These are phyloP conservation scores for Acomys russatus DNA, from an alignment of 2,797 vertebrate species.

Conservation along the genomic window DNA sequence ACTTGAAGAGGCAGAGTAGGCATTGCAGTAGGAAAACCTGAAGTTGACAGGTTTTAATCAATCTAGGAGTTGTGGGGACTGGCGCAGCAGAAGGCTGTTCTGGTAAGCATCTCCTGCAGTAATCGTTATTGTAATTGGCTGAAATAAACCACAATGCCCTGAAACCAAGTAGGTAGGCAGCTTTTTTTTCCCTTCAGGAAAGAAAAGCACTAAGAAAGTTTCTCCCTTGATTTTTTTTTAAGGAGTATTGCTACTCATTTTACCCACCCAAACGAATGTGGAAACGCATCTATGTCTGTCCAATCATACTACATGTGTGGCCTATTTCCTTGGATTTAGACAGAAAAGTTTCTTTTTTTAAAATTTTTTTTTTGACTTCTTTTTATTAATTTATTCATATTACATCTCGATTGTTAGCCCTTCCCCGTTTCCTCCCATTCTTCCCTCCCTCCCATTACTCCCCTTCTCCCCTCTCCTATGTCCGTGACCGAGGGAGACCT, in stretches of 20 bases:
- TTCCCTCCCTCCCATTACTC: too few species aligned
- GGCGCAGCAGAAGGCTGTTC: slow-evolving; percentile 62
- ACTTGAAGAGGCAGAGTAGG: slow-evolving; percentile 15
- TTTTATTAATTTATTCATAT: too few species aligned
- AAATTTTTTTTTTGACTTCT: too few species aligned
- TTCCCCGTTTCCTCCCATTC: too few species aligned
- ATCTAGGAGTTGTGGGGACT: slow-evolving; percentile 52
- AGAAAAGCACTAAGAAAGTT: slow-evolving; percentile 61
- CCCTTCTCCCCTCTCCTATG: too few species aligned
- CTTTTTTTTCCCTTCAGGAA: slow-evolving; percentile 69
- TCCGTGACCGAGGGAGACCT: too few species aligned
- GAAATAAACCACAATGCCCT: slow-evolving; percentile 83
- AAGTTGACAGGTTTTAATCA: slow-evolving; percentile 80
- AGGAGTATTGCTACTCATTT: slow-evolving; percentile 42
- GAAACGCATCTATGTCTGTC: not conserved
- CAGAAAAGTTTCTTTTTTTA: slow-evolving; percentile 3
- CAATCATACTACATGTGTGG: not conserved
- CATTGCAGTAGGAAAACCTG: slow-evolving; percentile 45
- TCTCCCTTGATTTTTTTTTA: slow-evolving; percentile 62
- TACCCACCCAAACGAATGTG: not conserved
- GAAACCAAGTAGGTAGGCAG: slow-evolving; percentile 47
- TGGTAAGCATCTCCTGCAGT: slow-evolving; percentile 77
- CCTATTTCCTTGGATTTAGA: not conserved
- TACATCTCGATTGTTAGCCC: too few species aligned
- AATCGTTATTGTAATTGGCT: slow-evolving; percentile 88